Conservation (phyloP, 2,888 invertebrate genomes). For the Trachelus stipa region DNA sequence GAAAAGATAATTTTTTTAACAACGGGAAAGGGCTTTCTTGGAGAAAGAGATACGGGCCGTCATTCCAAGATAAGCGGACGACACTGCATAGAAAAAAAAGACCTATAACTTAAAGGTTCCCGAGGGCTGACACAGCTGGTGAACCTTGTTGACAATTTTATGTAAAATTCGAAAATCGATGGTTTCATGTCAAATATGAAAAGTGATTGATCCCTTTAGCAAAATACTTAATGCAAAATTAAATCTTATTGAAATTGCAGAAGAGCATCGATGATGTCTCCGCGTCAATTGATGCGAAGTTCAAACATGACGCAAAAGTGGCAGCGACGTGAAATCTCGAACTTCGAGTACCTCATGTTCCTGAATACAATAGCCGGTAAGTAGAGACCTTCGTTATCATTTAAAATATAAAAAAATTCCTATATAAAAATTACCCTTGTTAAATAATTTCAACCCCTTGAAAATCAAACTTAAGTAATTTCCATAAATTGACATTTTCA, state of each 20-base stretch:
- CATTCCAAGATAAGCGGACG: neutral
- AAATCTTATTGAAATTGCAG: conserved; percentile 62
- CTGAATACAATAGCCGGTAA: conserved; percentile 98
- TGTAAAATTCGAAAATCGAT: neutral
- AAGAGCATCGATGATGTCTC: conserved; percentile 98
- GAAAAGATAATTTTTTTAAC: neutral
- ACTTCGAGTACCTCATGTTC: conserved; percentile 99
- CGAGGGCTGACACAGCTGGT: neutral
- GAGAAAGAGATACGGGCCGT: neutral
- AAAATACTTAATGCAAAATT: neutral
- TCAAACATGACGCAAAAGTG: conserved; percentile 99
- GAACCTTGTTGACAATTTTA: neutral
- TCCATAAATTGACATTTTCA: neutral
- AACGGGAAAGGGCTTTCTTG: neutral
- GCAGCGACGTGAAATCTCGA: conserved; percentile 98
- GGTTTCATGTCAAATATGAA: neutral
- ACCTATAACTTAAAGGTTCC: neutral
- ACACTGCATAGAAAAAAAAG: neutral
- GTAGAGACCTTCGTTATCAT: conserved; percentile 42
- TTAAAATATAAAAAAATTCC: neutral
- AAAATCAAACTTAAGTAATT: neutral
- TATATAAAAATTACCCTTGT: neutral
- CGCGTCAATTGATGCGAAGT: conserved; percentile 97
- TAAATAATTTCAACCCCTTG: neutral
- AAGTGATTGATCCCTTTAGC: neutral